A percentile compares a stretch with the other conserved stretches of the same genome.
These are phyloP conservation scores for Setipinna tenuifilis DNA, from an alignment of 2,797 vertebrate genomes.

Conservation along the genomic window DNA sequence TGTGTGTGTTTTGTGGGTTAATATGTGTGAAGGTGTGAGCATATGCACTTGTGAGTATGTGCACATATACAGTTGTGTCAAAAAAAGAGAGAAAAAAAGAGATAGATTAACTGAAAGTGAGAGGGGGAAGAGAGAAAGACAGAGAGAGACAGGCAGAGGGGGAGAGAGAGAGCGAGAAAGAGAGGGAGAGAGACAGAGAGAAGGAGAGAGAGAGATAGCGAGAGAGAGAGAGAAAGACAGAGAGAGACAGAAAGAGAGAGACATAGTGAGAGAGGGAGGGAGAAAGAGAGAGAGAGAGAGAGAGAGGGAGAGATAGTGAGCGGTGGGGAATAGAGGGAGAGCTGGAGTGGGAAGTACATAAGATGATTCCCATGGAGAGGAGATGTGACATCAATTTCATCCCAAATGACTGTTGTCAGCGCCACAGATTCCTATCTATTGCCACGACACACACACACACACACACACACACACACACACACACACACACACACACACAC, in stretches of 20 bases:
- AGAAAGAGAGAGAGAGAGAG: too few species aligned
- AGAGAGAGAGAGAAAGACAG: background rate
- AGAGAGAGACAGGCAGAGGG: too few species aligned
- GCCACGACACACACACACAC: background rate
- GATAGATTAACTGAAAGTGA: too few species aligned
- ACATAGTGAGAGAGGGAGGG: too few species aligned
- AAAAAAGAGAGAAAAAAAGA: too few species aligned
- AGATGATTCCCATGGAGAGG: slow-evolving; percentile 54
- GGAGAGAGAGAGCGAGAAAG: too few species aligned
- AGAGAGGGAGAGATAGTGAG: too few species aligned
- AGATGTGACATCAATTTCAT: slow-evolving; percentile 65
- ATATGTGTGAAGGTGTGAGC: too few species aligned
- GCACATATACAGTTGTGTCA: too few species aligned
- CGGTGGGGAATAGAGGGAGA: background rate
- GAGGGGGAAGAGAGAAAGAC: too few species aligned
- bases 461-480: slow-evolving; percentile 35
- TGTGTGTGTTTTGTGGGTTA: background rate
- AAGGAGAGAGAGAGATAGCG: background rate
- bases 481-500: slow-evolving; percentile 20
- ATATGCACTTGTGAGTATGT: too few species aligned
- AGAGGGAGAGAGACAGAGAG: too few species aligned
- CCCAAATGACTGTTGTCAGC: slow-evolving; percentile 64
- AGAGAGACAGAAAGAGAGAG: background rate
- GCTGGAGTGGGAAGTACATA: slow-evolving; percentile 42
- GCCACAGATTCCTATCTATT: slow-evolving; percentile 21